These are phyloP conservation scores for Oryctes rhinoceros DNA, from an alignment of 1,140 invertebrate genomes.

Conservation along the genomic window DNA sequence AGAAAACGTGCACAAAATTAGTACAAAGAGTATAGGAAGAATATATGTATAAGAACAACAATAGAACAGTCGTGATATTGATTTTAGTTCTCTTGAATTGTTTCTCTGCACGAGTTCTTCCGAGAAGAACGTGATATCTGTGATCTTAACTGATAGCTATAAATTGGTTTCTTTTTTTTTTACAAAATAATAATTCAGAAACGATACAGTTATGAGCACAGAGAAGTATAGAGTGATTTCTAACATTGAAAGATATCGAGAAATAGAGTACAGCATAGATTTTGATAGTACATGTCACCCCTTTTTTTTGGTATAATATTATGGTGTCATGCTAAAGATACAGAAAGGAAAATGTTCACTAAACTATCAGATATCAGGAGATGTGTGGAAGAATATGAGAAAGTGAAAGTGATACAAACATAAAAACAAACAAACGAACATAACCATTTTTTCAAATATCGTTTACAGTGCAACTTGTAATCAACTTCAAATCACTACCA, in stretches of 20 bases:
- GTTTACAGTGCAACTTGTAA: neutral
- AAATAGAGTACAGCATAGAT: constrained; percentile 48
- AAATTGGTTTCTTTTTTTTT: constrained; percentile 8
- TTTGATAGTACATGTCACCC: constrained; percentile 59
- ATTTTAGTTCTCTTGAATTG: neutral
- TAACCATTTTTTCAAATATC: neutral
- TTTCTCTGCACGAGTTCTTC: neutral
- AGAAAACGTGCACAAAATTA: constrained; percentile 27
- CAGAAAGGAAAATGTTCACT: neutral
- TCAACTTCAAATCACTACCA: neutral
- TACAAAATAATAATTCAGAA: no score
- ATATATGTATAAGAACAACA: constrained; percentile 25
- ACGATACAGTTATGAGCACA: constrained; percentile 52
- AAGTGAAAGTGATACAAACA: no score
- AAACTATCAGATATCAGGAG: no score
- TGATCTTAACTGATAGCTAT: constrained; percentile 48
- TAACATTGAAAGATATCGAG: neutral
- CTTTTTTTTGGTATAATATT: neutral
- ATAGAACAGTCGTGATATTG: neutral
- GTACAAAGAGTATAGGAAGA: constrained; percentile 1
- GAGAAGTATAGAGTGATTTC: constrained; percentile 42
- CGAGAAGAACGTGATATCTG: constrained; percentile 44
- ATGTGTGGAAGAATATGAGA: no score
- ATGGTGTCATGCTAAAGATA: neutral
- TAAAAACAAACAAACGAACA: neutral